phyloP scores from a whole-genome alignment of 1,140 invertebrate genomes.

The Leucophenga varia region DNA sequence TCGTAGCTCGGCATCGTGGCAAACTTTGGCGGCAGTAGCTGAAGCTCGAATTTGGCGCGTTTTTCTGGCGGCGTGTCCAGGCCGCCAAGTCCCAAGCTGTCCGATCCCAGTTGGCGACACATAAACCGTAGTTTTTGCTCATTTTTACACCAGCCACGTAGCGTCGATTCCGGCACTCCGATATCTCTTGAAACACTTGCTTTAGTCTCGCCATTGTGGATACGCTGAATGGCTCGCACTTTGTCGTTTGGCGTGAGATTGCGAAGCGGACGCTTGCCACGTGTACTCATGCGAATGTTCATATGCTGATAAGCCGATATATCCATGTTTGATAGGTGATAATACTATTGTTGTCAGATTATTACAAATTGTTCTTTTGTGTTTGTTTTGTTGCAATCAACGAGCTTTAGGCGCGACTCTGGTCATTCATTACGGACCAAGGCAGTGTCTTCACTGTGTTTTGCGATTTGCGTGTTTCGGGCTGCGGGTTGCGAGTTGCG shows the following conservation, averaged over 20 bases:
- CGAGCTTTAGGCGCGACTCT: too few relatives aligned
- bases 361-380: too few relatives aligned
- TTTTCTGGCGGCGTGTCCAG: conserved; percentile 55
- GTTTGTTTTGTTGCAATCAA: too few relatives aligned
- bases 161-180: conserved; percentile 74
- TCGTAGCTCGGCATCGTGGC: conserved; percentile 18
- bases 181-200: conserved; percentile 73
- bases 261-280: conserved; percentile 67
- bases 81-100: conserved; percentile 31
- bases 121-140: conserved; percentile 71
- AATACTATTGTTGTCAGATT: too few relatives aligned
- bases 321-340: too few relatives aligned
- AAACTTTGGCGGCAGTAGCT: conserved; percentile 46
- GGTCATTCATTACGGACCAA: conserved; percentile 3
- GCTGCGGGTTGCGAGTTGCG: too few relatives aligned
- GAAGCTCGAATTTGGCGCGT: conserved; percentile 53
- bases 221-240: conserved; percentile 70
- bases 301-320: conserved; percentile 13
- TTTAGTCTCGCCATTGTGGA: conserved; percentile 76
- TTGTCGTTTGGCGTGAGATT: conserved; percentile 70
- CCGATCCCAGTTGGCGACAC: conserved; percentile 63
- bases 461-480: conserved; percentile 2
- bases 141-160: conserved; percentile 79
- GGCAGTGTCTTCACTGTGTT: background rate
- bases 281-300: conserved; percentile 25